Evolutionary conservation across 2,888 invertebrate genomes (phyloP), one percentile per base, ranked within the genome.

Genomic region (Monochamus alternatus): DNA sequence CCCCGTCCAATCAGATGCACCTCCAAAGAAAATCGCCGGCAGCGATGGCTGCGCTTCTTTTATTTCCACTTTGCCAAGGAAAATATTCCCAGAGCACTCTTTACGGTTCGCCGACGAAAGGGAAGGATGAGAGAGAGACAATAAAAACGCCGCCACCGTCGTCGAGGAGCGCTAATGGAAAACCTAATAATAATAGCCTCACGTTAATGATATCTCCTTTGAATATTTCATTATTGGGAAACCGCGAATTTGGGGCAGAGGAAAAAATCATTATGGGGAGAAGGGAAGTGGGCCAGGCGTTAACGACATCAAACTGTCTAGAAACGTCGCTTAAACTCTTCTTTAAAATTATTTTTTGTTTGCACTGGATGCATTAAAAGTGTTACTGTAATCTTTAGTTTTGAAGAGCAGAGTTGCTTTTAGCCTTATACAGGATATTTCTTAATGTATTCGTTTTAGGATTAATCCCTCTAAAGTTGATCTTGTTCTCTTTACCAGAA

Each of bases 1-100:
- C 66, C 82, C 81, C 82, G 78, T 78, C 84, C 84, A 84, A 84
- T 84, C 81, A 80, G 80, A 80, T 78, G 74, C 81, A 79, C 76
- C 79, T 68, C 78, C 68, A 73, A 81, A 83, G 80, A 81, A 83
- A 82, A 83, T 81, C 80, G 82, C 82, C 79, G 76, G 78, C 75
- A 76, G 82, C 79, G 80, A 83, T 83, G 83, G 83, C 82, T 78
- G 82, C 80, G 78, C 80, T 80, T 78, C 76, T 80, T 80, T 81
- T 80, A 81, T 80, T 81, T 80, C 79, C 78, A 78, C 79, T 79
- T 77, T 77, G 80, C 77, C 78, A 78, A 81, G 80, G 81, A 80
- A 81, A 82, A 82, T 81, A 80, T 80, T 78, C 81, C 81, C 81
- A 76, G 73, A 80, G 81, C 80, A 72, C 77, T 80, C 76, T 81